Percentiles rank a stretch among this genome's conserved stretches.
Conservation (phyloP, 2,113 vertebrate genomes). For the Opisthocomus hoazin region DNA sequence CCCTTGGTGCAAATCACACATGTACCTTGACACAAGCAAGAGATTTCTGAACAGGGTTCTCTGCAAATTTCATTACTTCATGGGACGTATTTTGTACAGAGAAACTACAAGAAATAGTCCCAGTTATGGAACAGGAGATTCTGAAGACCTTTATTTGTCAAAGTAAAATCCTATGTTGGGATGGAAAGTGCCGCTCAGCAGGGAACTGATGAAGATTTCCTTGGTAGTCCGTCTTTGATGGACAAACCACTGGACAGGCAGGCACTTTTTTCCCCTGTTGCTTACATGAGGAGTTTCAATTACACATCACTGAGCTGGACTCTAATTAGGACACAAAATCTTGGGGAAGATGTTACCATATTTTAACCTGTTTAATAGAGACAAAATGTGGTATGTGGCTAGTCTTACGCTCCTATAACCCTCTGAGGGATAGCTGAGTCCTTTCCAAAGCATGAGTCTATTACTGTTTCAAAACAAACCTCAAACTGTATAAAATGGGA, state of each 20-base stretch:
- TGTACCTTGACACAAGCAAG: background rate
- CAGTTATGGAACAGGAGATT: background rate
- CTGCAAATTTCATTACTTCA: background rate
- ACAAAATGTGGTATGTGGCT: background rate
- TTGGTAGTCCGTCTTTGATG: background rate
- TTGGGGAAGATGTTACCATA: background rate
- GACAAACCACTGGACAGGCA: background rate
- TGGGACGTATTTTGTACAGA: background rate
- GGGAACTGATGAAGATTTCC: background rate
- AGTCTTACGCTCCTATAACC: background rate
- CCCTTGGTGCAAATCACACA: background rate
- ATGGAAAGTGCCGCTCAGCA: background rate
- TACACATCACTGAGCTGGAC: background rate
- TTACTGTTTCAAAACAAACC: background rate
- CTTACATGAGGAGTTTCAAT: background rate
- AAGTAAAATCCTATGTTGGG: background rate
- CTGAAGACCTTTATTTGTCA: background rate
- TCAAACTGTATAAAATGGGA: background rate
- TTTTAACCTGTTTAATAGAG: background rate
- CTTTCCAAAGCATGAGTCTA: background rate
- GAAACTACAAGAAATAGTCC: background rate
- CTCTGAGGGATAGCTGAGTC: background rate
- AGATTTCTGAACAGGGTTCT: background rate
- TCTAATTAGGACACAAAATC: background rate
- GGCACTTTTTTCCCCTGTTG: background rate